These are phyloP conservation scores for Glareola pratincola DNA, from an alignment of 2,113 vertebrate species.

Conservation along the genomic window DNA sequence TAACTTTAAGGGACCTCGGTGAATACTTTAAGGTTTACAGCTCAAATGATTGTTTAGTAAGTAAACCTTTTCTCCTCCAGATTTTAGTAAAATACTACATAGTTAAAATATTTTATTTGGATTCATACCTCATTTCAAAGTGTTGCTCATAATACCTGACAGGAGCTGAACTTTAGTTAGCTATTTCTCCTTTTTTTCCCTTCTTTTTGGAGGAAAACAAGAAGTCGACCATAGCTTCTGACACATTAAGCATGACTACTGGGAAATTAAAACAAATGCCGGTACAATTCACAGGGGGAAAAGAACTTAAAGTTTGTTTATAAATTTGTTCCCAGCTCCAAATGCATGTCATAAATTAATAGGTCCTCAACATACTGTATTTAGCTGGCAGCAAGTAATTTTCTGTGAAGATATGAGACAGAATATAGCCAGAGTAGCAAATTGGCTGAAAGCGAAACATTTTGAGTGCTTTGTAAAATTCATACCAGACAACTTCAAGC, in stretches of 20 bases:
- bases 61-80: constrained; percentile 49
- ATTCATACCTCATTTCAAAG: constrained; percentile 66
- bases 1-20: constrained; percentile 40
- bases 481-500: background rate
- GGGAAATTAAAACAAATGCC: constrained; percentile 53
- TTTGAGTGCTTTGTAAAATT: background rate
- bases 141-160: constrained; percentile 58
- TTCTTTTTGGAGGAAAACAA: constrained; percentile 37
- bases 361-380: constrained; percentile 25
- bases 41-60: constrained; percentile 42
- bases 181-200: background rate
- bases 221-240: constrained; percentile 9
- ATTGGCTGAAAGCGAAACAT: background rate
- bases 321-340: constrained; percentile 41
- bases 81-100: constrained; percentile 30
- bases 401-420: background rate
- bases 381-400: constrained; percentile 33
- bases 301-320: constrained; percentile 52
- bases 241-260: constrained; percentile 34
- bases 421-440: constrained; percentile 12
- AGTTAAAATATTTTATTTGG: constrained; percentile 67
- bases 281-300: constrained; percentile 14
- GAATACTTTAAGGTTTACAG: constrained; percentile 35
- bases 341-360: constrained; percentile 58
- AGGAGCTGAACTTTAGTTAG: constrained; percentile 39